Evolutionary conservation across 2,888 invertebrate genomes (phyloP), one percentile per base, ranked within the genome.

Genomic region (Congeria kusceri): DNA sequence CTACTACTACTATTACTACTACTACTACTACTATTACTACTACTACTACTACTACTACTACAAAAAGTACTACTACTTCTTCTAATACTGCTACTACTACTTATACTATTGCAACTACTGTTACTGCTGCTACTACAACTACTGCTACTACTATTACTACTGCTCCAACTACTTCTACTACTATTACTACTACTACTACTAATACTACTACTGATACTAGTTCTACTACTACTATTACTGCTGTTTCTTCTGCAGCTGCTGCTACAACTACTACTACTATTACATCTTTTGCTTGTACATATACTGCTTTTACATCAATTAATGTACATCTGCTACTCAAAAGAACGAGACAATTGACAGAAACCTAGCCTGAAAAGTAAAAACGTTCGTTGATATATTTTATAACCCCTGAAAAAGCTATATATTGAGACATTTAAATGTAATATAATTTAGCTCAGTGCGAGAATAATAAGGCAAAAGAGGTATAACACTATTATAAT

Each of bases 1-100:
- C 44, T 39, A 62, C 62, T 44, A 39, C 62, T 44, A 44, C 62
- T 62, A 44, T 39, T 62, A 39, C n/a, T 44, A 44, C 44, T 62
- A 62, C 39, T 44, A 39, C 62, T 44, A 7, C 62, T 44, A 44
- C 62, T 20, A 39, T 11, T 62, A 32, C 62, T 62, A n/a, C 62
- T 62, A n/a, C 62, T 62, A 62, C 62, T 62, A 62, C 44, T 62
- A 62, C 62, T 69, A 18, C 32, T 44, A 62, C 44, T 44, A 39
- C 20, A 20, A 32, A 25, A 23, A 5, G 44, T 44, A 5, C 44
- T 39, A 23, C 44, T 44, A 62, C 44, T 62, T 20, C 62, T 62
- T 18, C 18, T 62, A 13, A n/a, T 39, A 23, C 62, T 62, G 20
- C n/a, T 62, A 28, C 44, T 44, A 28, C 39, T 44, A 5, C 62